These are phyloP conservation scores for Calliphora vicina DNA, from an alignment of 1,140 invertebrate species.

Conservation along the genomic window DNA sequence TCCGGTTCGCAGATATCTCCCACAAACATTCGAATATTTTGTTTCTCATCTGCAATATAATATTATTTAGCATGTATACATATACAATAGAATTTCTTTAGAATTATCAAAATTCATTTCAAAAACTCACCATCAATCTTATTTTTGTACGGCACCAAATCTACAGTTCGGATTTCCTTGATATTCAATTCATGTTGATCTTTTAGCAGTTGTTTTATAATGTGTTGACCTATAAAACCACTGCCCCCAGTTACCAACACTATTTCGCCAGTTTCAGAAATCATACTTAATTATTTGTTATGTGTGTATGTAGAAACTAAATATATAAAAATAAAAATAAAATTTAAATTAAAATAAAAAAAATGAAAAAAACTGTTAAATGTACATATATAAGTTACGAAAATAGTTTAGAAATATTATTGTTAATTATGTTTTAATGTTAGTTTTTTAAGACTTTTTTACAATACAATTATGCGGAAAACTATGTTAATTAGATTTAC, in stretches of 20 bases:
- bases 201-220: slow-evolving; percentile 68
- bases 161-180: slow-evolving; percentile 70
- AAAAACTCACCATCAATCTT: slow-evolving; percentile 62
- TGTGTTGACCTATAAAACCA: slow-evolving; percentile 74
- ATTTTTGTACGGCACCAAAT: slow-evolving; percentile 68
- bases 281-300: slow-evolving; percentile 20
- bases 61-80: too few species aligned
- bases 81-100: background rate
- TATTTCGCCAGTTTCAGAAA: slow-evolving; percentile 49
- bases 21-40: slow-evolving; percentile 60
- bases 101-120: background rate
- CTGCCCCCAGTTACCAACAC: slow-evolving; percentile 66
- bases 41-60: slow-evolving; percentile 55
- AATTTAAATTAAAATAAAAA: slow-evolving; percentile 28
- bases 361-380: background rate
- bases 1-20: slow-evolving; percentile 66
- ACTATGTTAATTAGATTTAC: background rate
- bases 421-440: background rate
- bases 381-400: background rate
- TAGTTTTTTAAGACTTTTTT: background rate
- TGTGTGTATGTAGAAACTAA: slow-evolving; percentile 20
- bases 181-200: slow-evolving; percentile 62
- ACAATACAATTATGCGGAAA: background rate
- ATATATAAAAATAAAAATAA: slow-evolving; percentile 42
- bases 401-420: background rate